Conservation (phyloP, 2,888 invertebrate species). For the Epinotia bilunana region DNA sequence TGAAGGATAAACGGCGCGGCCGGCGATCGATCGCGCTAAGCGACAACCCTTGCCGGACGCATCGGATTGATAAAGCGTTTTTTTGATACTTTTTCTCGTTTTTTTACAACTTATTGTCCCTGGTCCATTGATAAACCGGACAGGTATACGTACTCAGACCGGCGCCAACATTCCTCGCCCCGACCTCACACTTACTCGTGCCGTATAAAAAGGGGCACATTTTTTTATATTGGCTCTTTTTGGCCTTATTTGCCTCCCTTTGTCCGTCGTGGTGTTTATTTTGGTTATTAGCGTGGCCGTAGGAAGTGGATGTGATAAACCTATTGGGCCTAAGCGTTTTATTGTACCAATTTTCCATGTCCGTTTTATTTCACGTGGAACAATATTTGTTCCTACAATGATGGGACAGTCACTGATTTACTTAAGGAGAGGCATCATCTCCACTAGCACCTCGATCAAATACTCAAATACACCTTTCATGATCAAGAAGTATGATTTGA, state of each 20-base stretch:
- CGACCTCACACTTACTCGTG: slow-evolving; percentile 84
- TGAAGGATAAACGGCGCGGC: slow-evolving; percentile 40
- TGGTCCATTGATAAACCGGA: slow-evolving; percentile 83
- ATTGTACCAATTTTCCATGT: slow-evolving; percentile 81
- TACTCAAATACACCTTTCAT: background rate
- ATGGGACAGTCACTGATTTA: slow-evolving; percentile 58
- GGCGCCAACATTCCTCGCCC: slow-evolving; percentile 84
- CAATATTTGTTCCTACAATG: slow-evolving; percentile 52
- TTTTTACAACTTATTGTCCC: slow-evolving; percentile 78
- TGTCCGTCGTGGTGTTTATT: slow-evolving; percentile 80
- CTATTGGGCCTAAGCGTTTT: slow-evolving; percentile 82
- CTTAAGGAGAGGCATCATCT: slow-evolving; percentile 60
- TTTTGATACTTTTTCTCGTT: slow-evolving; percentile 76
- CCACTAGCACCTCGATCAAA: slow-evolving; percentile 68
- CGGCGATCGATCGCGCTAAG: slow-evolving; percentile 53
- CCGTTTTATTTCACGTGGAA: slow-evolving; percentile 66
- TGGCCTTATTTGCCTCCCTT: slow-evolving; percentile 80
- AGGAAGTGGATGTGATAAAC: slow-evolving; percentile 83
- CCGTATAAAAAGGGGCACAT: slow-evolving; percentile 81
- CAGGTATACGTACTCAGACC: slow-evolving; percentile 85
- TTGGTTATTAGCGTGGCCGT: slow-evolving; percentile 81
- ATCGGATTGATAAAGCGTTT: slow-evolving; percentile 82
- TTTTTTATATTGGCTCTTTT: slow-evolving; percentile 83
- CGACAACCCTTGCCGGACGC: slow-evolving; percentile 80
- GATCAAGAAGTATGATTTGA: too few relatives aligned